These are phyloP conservation scores for Calcarius lapponicus DNA, from an alignment of 2,797 vertebrate genomes.

Conservation along the genomic window DNA sequence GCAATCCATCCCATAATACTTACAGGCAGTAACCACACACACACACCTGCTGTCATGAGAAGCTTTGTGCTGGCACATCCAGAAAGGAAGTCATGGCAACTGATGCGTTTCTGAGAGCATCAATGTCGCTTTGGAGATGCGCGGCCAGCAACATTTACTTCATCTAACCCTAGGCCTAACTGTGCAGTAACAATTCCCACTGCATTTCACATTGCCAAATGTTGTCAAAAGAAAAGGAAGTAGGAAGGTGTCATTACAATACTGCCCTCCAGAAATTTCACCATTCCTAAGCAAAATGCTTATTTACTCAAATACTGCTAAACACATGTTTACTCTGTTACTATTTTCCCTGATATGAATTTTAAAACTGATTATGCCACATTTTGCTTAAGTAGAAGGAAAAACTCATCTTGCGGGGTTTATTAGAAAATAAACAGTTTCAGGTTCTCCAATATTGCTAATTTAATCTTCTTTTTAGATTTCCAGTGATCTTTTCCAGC, in stretches of 20 bases:
- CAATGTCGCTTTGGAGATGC: fast-evolving
- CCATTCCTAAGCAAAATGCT: not conserved
- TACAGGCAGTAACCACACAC: not conserved
- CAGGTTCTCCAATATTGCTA: not conserved
- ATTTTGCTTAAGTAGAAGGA: not conserved
- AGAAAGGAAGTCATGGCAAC: not conserved
- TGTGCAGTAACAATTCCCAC: not conserved
- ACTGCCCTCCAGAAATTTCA: not conserved
- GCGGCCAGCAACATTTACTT: not conserved
- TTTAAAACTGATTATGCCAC: not conserved
- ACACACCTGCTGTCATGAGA: not conserved
- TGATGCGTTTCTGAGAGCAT: not conserved
- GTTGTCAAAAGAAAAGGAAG: not conserved
- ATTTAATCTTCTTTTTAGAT: not conserved
- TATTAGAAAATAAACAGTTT: not conserved
- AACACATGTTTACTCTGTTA: not conserved
- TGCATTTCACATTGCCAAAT: not conserved
- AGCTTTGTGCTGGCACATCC: not conserved
- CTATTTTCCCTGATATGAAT: not conserved
- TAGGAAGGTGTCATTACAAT: not conserved
- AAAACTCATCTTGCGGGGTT: not conserved
- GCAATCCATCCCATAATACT: not conserved
- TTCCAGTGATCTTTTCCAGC: not conserved
- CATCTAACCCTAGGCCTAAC: not conserved
- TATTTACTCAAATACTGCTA: not conserved